These are phyloP conservation scores for Argyresthia albistria DNA, from an alignment of 2,888 invertebrate genomes.

Conservation along the genomic window DNA sequence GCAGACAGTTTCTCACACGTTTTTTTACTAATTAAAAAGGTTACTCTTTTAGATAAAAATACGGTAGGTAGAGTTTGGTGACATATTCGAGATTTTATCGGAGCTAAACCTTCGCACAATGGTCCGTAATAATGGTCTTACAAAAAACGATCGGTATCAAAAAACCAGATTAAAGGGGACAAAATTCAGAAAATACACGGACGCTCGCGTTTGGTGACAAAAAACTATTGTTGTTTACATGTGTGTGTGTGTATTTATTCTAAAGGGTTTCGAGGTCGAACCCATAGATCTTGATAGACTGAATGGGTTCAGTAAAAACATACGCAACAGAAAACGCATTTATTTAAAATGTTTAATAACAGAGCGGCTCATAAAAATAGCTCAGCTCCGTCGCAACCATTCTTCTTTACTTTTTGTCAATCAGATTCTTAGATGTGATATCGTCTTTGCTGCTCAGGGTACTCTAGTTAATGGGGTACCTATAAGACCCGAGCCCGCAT, in stretches of 20 bases:
- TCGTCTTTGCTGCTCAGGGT: constrained; percentile 51
- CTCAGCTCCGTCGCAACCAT: constrained; percentile 26
- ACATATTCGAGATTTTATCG: constrained; percentile 69
- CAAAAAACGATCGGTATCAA: constrained; percentile 69
- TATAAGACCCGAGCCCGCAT: constrained; percentile 60
- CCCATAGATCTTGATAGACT: constrained; percentile 44
- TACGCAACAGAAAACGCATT: constrained; percentile 41
- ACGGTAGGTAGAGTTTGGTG: constrained; percentile 49
- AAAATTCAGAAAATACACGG: constrained; percentile 46
- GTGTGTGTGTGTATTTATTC: constrained; percentile 30
- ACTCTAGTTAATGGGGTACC: constrained; percentile 69
- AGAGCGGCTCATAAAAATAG: constrained; percentile 62
- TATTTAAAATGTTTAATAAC: constrained; percentile 68
- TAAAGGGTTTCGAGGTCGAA: constrained; percentile 50
- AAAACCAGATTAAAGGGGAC: constrained; percentile 58
- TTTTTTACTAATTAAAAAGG: constrained; percentile 49
- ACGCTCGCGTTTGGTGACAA: constrained; percentile 34
- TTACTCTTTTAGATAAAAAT: constrained; percentile 53
- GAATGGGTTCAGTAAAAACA: constrained; percentile 52
- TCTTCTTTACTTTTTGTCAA: constrained; percentile 58
- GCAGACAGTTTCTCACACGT: constrained; percentile 29
- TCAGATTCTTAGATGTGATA: constrained; percentile 63
- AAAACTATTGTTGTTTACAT: constrained; percentile 38
- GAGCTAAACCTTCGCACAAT: constrained; percentile 63
- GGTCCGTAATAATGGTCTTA: constrained; percentile 54